These are phyloP conservation scores for Trachelus stipa DNA, from an alignment of 2,888 invertebrate genomes.

Conservation along the genomic window DNA sequence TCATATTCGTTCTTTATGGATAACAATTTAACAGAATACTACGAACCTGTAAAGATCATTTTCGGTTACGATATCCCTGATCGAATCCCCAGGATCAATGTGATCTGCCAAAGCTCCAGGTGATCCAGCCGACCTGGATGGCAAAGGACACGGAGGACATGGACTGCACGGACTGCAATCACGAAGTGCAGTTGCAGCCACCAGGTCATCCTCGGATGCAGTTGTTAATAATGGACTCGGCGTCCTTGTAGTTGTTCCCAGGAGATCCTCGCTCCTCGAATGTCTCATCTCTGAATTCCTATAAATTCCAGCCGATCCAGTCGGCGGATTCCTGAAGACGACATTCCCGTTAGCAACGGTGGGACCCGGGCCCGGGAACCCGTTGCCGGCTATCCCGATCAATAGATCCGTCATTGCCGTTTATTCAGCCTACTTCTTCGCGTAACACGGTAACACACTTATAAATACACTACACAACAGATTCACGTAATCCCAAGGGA, in stretches of 20 bases:
- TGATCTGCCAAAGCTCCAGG: constrained; percentile 63
- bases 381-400: constrained; percentile 42
- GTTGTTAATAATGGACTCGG: constrained; percentile 51
- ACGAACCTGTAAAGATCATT: constrained; percentile 73
- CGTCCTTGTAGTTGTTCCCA: constrained; percentile 51
- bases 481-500: neutral
- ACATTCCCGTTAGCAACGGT: constrained; percentile 33
- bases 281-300: constrained; percentile 61
- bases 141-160: constrained; percentile 35
- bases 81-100: constrained; percentile 74
- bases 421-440: constrained; percentile 2
- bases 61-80: constrained; percentile 73
- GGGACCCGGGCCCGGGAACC: constrained; percentile 33
- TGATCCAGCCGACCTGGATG: constrained; percentile 47
- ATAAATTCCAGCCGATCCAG: constrained; percentile 40
- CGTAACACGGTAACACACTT: constrained; percentile 9
- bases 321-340: constrained; percentile 30
- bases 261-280: constrained; percentile 60
- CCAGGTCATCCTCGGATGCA: constrained; percentile 61
- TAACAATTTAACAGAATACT: neutral
- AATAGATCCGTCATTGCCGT: constrained; percentile 45
- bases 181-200: constrained; percentile 54
- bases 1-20: neutral
- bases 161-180: constrained; percentile 35
- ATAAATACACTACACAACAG: neutral